Conservation (phyloP, 2,797 vertebrate genomes). For the Hippoglossus hippoglossus region DNA sequence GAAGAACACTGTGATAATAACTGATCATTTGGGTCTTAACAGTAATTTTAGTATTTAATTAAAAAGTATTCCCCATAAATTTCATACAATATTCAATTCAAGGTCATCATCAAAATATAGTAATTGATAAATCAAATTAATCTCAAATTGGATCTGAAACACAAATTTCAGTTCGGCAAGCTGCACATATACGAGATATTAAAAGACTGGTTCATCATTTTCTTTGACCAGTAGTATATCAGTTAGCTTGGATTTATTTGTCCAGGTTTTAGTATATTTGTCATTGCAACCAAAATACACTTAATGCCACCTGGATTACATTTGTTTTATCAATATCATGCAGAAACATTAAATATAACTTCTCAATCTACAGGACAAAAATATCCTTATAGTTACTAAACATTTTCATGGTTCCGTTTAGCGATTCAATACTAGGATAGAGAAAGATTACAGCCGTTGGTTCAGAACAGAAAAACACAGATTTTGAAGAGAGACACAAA, state of each 20-base stretch:
- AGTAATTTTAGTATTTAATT: neutral
- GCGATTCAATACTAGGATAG: neutral
- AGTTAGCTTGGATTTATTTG: neutral
- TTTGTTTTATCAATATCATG: neutral
- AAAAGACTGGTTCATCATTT: neutral
- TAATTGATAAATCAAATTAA: too few relatives aligned
- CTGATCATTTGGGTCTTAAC: neutral
- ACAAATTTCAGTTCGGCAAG: neutral
- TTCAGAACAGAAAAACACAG: neutral
- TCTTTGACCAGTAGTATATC: neutral
- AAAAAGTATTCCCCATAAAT: neutral
- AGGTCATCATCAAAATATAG: too few relatives aligned
- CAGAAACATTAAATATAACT: neutral
- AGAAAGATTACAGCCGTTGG: neutral
- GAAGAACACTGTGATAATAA: conserved; percentile 9
- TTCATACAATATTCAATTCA: neutral
- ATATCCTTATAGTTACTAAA: neutral
- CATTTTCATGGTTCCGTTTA: neutral
- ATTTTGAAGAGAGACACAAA: too few relatives aligned
- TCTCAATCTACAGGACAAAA: neutral
- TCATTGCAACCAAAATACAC: too few relatives aligned
- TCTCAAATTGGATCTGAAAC: neutral
- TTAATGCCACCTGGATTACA: too few relatives aligned
- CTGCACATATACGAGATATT: neutral
- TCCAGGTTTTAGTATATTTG: neutral